Base-by-base conservation (phyloP, 2,888 invertebrate genomes). In the Tachina lurida region DNA sequence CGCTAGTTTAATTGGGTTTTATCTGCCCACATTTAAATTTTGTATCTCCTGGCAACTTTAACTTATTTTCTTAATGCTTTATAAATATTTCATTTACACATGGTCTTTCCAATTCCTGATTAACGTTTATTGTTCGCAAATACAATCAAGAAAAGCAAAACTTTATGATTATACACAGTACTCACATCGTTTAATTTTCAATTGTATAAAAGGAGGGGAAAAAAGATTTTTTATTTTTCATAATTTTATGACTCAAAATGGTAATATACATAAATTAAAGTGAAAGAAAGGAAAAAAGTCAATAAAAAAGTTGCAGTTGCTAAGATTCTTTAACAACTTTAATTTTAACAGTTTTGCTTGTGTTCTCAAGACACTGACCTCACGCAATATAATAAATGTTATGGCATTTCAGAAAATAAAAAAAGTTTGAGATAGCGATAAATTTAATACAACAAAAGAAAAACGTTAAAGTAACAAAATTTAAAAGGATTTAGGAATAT, bases 311-410 rank as follows among this genome's bases (percentile, higher is more conserved):
- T 86, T 83, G 77, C 77, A 49, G 79, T 79, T 86, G 74, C 67
- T 67, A 79, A 83, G 79, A 73, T 73, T 76, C 73, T 78, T 76
- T 43, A 76, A 75, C 79, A 70, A 78, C 56, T 67, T 75, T 52
- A 68, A 78, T 52, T 67, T 75, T 52, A 73, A 22, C 17, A 45
- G 41, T 43, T 70, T 77, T 41, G 62, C 73, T 86, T 78, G 65
- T 75, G 82, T 77, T 82, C 68, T 58, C 12, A 62, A 83, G 88
- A 74, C 87, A 88, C 88, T 88, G 87, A 88, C 88, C 88, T 84
- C 68, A 73, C 74, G 52, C 87, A 88, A 84, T 54, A 43, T 22
- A 73, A 83, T 49, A 73, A 56, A 43, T 49, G 19, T 70, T 88
- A 83, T 74, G 71, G 81, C 73, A 83, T 3, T 71, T 60, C 68